Percentiles rank a stretch among this genome's conserved stretches.
Conservation (phyloP, 2,797 vertebrate genomes). For the Onychomys leucogaster region DNA sequence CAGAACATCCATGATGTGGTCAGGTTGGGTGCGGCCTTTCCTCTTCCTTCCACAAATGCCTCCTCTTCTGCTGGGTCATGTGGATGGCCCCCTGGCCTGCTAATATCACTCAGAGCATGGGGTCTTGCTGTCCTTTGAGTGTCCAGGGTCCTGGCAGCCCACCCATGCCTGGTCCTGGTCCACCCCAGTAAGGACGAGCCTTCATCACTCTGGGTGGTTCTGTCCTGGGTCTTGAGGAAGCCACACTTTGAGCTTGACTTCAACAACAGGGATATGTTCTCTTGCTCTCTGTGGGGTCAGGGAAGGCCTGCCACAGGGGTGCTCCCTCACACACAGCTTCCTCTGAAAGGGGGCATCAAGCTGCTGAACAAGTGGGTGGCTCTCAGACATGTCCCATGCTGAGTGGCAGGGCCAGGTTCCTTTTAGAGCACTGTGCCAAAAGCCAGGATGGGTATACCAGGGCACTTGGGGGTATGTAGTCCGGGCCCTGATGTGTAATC, state of each 20-base stretch:
- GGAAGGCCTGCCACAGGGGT: neutral
- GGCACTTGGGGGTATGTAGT: neutral
- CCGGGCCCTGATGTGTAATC: neutral
- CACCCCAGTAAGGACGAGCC: accelerated
- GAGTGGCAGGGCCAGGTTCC: neutral
- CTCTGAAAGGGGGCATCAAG: neutral
- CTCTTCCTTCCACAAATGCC: neutral
- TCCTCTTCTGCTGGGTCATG: neutral
- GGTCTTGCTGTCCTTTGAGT: neutral
- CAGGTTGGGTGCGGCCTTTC: accelerated
- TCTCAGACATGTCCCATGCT: neutral
- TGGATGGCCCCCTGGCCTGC: neutral
- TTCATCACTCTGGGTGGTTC: neutral
- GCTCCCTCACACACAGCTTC: neutral
- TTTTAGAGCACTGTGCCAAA: neutral
- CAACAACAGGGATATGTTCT: neutral
- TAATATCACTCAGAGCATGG: accelerated
- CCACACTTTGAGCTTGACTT: neutral
- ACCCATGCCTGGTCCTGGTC: neutral
- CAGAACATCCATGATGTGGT: accelerated
- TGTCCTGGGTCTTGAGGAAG: neutral
- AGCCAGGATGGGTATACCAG: accelerated
- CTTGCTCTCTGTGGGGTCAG: neutral
- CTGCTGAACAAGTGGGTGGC: accelerated
- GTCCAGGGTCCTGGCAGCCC: neutral